Evolutionary conservation across 2,888 invertebrate genomes (phyloP), one percentile per base, ranked within the genome.

Genomic region (Dicyrtomina minuta): DNA sequence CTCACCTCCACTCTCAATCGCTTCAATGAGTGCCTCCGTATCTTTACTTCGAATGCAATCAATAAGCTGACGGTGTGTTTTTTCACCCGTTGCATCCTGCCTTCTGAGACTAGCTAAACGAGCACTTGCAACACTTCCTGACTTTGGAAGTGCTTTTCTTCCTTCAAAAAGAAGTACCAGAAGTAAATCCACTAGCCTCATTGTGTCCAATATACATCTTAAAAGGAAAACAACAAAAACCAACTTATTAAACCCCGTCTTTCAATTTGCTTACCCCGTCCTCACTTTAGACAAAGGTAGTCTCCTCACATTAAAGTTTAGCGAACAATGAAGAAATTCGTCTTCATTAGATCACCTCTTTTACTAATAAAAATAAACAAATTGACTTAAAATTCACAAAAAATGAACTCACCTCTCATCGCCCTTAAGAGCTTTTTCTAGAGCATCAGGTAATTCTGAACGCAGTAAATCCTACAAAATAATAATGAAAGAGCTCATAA

Each of bases 1-100:
- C 24, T 72, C 77, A 75, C 92, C 91, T 78, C 96, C 96, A 77
- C 90, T 90, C 81, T 97, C 96, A 51, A 99, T 94, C 24, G 97
- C 96, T 80, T 97, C 94, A 72, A 98, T 90, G 4, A 99, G 85
- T 1, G 97, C 97, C 83, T 97, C 97, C 0, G 97, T 97, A 83
- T 99, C 98, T 83, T 97, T 97, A 76, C 95, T 96, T 71, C 98
- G 88, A 79, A 96, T 96, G 81, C 96, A 97, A 83, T 99, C 98
- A 78, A 96, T 96, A 33, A 96, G 85, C 81, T 96, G 95, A n/a
- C 95, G 87, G 82, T 98, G 97, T 1, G 96, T 93, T 81, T 95
- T 90, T 83, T 98, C 97, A 0, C 92, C 92, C 13, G 91, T 89
- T 51, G 90, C 89, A 82, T 93, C 92, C 81, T 89, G 87, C 6